Evolutionary conservation across 2,797 vertebrate species (phyloP), one percentile per base, ranked within the genome.

Genomic region (Champsocephalus esox): DNA sequence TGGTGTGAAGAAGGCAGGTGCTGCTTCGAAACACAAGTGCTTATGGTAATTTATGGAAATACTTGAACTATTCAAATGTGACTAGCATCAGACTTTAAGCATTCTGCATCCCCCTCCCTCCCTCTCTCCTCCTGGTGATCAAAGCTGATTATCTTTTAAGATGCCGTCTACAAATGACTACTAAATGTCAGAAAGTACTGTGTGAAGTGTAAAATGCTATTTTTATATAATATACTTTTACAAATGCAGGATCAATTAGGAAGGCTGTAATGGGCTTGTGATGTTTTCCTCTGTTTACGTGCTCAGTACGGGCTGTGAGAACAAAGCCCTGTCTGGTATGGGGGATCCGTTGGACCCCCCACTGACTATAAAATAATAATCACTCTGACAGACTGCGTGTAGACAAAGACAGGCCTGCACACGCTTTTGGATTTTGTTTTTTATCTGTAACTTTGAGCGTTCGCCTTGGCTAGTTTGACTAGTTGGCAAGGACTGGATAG

Each of bases 311-410:
- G 32, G 57, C 66, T 72, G 68, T 44, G 56, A 60, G 79, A 89
- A 92, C 90, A 91, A 91, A 92, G 90, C 79, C 75, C 73, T 75
- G 84, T 92, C 87, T 92, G 89, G 77, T 73, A 58, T 44, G 65
- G 76, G 71, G 79, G 87, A 77, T 84, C 80, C 71, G 83, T 91
- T 89, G 81, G 90, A 92, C 90, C 91, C 88, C 89, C 93, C 56
- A 71, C 84, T 80, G 91, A 66, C 67, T 60, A 65, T 87, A 81
- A 87, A 91, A 88, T 87, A 86, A 87, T 81, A 84, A 89, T 86
- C 85, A 59, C 70, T 65, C 58, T 50, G 73, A 44, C 73, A 83
- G 88, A 62, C 81, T 62, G 63, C 19, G 11, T 6, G 6, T 4
- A 79, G 80, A 92, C 90, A 88, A 91, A 88, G 28, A 84, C 68